Percentiles rank a stretch among this genome's conserved stretches.
phyloP scores from a whole-genome alignment of 2,888 invertebrate species.

The Drosophila mayaguana region DNA sequence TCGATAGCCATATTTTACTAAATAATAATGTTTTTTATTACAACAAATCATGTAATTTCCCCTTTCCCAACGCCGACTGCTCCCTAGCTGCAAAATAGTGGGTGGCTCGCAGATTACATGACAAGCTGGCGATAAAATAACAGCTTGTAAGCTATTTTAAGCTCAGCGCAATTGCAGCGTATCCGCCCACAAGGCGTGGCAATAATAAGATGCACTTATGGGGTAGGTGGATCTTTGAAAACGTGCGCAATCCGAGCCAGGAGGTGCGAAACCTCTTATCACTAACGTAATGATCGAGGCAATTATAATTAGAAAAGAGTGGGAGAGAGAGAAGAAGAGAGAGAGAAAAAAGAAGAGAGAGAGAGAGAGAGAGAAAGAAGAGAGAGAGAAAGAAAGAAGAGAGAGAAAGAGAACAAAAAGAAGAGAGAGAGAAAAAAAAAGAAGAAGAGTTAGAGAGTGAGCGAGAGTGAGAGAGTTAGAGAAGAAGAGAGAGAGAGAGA shows the following conservation, averaged over 20 bases:
- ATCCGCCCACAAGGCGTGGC: conserved; percentile 6
- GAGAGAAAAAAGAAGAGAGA: too few species aligned
- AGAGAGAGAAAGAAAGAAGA: not conserved
- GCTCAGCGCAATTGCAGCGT: conserved; percentile 22
- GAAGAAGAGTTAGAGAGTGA: too few species aligned
- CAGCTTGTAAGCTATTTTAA: conserved; percentile 39
- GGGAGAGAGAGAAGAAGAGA: not conserved
- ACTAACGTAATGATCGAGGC: not conserved
- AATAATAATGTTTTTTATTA: not conserved
- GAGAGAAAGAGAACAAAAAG: too few species aligned
- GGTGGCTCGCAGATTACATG: conserved; percentile 40
- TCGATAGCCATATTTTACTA: not conserved
- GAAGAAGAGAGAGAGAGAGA: not conserved
- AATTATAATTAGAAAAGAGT: not conserved
- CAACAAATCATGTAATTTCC: not conserved
- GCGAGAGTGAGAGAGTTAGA: not conserved
- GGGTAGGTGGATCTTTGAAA: not conserved
- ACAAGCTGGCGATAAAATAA: conserved; percentile 48
- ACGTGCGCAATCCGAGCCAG: not conserved
- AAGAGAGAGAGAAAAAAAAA: too few species aligned
- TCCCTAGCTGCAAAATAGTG: conserved; percentile 5
- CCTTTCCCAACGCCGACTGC: too few species aligned
- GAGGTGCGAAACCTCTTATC: not conserved
- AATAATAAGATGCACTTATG: not conserved
- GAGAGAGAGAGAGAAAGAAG: not conserved